A percentile compares a stretch with the other conserved stretches of the same genome.
These are phyloP conservation scores for Equus przewalskii DNA, from an alignment of 2,113 vertebrate species.

Conservation along the genomic window DNA sequence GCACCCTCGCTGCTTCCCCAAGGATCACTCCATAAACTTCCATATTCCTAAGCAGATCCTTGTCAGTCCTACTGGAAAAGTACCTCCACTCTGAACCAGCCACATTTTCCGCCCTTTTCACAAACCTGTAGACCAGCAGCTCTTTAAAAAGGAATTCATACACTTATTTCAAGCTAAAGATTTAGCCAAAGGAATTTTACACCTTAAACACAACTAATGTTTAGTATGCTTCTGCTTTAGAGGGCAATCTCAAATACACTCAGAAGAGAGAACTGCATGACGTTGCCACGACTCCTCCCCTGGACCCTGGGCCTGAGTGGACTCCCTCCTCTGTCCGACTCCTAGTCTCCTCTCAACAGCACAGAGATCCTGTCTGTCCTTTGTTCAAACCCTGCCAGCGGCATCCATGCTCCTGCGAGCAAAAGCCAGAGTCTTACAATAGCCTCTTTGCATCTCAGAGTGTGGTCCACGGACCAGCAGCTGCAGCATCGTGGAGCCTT, in stretches of 20 bases:
- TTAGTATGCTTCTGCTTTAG: neutral
- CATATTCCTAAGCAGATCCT: neutral
- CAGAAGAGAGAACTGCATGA: neutral
- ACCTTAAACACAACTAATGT: neutral
- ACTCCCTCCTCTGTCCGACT: neutral
- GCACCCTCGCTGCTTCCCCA: neutral
- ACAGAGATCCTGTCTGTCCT: neutral
- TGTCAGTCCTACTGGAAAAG: neutral
- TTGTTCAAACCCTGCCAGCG: neutral
- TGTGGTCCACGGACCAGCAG: too few species aligned
- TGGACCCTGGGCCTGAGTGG: too few species aligned
- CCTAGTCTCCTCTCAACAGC: neutral
- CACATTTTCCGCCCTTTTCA: neutral
- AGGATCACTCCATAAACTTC: neutral
- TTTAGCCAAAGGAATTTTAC: constrained; percentile 42
- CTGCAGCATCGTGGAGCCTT: neutral
- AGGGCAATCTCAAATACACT: constrained; percentile 19
- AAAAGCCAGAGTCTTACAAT: neutral
- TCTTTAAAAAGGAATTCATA: constrained; percentile 44
- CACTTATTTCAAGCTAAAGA: neutral
- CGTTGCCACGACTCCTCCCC: too few species aligned
- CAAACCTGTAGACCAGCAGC: neutral
- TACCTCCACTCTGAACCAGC: neutral
- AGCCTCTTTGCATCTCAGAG: neutral
- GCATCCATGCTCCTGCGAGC: too few species aligned